Evolutionary conservation across 64 coral and sea anemone species (phyloP), one percentile per base, ranked within the genome.

Genomic region (Montipora foliosa): DNA sequence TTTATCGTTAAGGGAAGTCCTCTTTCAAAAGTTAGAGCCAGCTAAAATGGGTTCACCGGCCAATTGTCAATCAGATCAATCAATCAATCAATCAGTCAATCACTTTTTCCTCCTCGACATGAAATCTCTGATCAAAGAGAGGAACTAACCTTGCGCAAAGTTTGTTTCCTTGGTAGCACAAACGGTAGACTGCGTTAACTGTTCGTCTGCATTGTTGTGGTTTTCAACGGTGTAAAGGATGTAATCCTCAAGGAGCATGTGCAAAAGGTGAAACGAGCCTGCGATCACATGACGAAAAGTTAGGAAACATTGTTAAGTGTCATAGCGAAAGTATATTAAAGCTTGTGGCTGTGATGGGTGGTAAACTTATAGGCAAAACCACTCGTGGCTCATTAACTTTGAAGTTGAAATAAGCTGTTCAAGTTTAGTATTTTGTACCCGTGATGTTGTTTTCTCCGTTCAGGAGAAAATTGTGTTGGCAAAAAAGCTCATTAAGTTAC

Each of bases 181-280:
- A 67, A 87, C 76, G 14, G 82, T 72, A 11, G 88, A 84, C 44
- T 76, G 52, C n/a, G 49, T 74, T 80, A 76, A 80, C 52, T 77
- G 72, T 78, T 95, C 94, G 25, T 96, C 94, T 0, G 87, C 89
- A 44, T 94, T 99, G 93, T 92, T 98, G 77, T 98, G 96, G 71
- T 98, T 94, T 61, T 99, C 98, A 16, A 99, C 95, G n/a, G 84
- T 94, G 61, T 96, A 99, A n/a, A 99, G 88, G 47, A 99, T 99
- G 51, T 99, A 99, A 77, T 99, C 98, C 58, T 99, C 98, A 17
- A 99, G 90, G 49, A 99, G 87, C 95, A 99, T 99, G 86, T 96
- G 98, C 6, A 99, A 86, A 76, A 99, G 79, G 70, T 99, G 98
- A 90, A 99, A 99, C 25, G 98, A 99, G 60, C 98, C 98, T 99